Evolutionary conservation across 2,888 invertebrate species (phyloP).

Genomic region (Phyllotreta striolata): DNA sequence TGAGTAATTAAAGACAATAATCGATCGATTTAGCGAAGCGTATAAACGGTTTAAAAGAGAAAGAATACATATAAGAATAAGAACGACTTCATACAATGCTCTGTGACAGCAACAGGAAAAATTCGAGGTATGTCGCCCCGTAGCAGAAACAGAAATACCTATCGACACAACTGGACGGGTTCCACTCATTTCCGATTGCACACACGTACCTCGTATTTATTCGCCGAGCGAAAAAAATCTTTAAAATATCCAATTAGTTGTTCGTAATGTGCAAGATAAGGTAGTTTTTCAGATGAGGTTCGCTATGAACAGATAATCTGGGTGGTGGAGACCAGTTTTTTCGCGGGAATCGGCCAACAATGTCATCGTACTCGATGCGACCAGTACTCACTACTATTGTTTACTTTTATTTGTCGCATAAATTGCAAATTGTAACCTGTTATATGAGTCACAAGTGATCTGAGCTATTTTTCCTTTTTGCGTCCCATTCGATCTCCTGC

Average conservation of each 20-base stretch:
- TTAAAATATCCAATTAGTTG: constrained; percentile 58
- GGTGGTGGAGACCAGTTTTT: constrained; percentile 59
- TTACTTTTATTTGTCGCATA: constrained; percentile 61
- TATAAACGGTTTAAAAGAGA: no score
- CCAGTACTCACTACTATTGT: constrained; percentile 60
- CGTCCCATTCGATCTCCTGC: constrained; percentile 11
- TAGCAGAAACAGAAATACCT: constrained; percentile 44
- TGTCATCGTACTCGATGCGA: constrained; percentile 57
- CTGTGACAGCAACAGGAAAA: constrained; percentile 43
- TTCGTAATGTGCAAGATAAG: constrained; percentile 58
- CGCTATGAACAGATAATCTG: constrained; percentile 55
- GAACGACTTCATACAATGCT: constrained; percentile 46
- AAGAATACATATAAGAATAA: constrained; percentile 19
- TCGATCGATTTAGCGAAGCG: no score
- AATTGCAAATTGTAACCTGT: constrained; percentile 59
- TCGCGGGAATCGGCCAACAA: constrained; percentile 58
- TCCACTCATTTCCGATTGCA: constrained; percentile 53
- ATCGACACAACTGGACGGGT: constrained; percentile 46
- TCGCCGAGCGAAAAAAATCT: constrained; percentile 55
- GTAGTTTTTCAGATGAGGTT: constrained; percentile 54
- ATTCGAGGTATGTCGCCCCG: constrained; percentile 41
- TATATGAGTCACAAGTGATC: constrained; percentile 59
- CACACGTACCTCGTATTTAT: constrained; percentile 56
- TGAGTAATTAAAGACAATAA: no score
- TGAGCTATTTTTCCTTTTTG: constrained; percentile 51